A percentile compares a stretch with the other conserved stretches of the same genome.
Evolutionary conservation across 2,797 vertebrate genomes (phyloP).

Genomic region (Takifugu rubripes): DNA sequence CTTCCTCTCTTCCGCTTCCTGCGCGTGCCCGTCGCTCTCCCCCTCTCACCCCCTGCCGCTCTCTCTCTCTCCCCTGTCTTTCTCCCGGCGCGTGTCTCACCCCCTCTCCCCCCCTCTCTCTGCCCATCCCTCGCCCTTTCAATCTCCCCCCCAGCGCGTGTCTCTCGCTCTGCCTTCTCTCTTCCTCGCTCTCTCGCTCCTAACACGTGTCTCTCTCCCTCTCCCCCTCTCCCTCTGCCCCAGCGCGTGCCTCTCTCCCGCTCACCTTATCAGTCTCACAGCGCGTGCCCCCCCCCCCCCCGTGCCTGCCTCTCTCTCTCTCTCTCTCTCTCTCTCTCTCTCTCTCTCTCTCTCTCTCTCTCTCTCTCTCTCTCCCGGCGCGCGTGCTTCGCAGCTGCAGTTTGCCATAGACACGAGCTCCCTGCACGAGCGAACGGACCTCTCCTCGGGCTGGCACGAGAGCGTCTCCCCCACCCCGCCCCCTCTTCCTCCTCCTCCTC

Average conservation of each 20-base stretch:
- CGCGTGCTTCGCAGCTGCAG: too few species aligned
- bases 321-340: background rate
- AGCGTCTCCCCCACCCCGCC: background rate
- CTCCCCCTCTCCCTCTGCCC: background rate
- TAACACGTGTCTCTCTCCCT: background rate
- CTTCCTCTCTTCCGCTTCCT: background rate
- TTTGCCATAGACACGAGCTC: too few species aligned
- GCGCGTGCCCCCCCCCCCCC: background rate
- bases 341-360: background rate
- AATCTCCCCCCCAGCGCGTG: too few species aligned
- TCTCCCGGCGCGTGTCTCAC: background rate
- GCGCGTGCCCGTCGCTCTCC: too few species aligned
- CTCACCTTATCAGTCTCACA: background rate
- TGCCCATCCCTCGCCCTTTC: background rate
- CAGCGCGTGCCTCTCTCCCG: background rate
- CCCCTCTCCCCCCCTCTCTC: background rate
- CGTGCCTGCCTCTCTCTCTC: background rate
- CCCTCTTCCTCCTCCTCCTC: background rate
- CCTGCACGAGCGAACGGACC: too few species aligned
- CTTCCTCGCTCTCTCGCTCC: background rate
- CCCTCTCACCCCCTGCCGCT: too few species aligned
- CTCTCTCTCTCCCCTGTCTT: too few species aligned
- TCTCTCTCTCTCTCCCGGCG: background rate
- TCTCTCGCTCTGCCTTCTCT: background rate
- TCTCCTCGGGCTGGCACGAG: too few species aligned